Conservation (phyloP, 2,888 invertebrate species). For the Chloroclystis v-ata region DNA sequence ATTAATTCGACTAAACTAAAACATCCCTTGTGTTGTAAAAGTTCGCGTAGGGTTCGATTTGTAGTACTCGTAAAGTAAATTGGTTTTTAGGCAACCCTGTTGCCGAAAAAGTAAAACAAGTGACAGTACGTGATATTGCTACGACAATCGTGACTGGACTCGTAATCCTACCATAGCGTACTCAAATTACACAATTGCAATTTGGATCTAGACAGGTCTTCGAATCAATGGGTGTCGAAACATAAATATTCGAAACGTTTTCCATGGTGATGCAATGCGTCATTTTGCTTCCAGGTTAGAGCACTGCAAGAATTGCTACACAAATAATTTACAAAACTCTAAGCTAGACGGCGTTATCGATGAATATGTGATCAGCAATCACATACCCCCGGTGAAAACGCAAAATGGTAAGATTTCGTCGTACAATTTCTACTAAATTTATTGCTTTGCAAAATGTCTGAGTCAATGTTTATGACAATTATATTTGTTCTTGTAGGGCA, state of each 20-base stretch:
- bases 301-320: slow-evolving; percentile 88
- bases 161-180: slow-evolving; percentile 14
- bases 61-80: slow-evolving; percentile 2
- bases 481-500: no score
- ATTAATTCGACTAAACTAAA: slow-evolving; percentile 7
- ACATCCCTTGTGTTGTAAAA: slow-evolving; percentile 10
- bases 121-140: slow-evolving; percentile 16
- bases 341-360: slow-evolving; percentile 68
- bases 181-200: slow-evolving; percentile 20
- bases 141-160: slow-evolving; percentile 25
- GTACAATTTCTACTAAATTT: no score
- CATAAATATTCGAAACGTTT: slow-evolving; percentile 2
- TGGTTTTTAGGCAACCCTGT: slow-evolving; percentile 8
- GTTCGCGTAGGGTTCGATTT: slow-evolving; percentile 1
- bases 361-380: slow-evolving; percentile 74
- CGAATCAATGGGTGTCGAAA: slow-evolving; percentile 13
- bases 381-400: slow-evolving; percentile 64
- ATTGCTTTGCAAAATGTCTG: no score
- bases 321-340: slow-evolving; percentile 81
- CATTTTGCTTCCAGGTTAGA: slow-evolving; percentile 68
- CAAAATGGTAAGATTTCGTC: slow-evolving; percentile 63
- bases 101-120: slow-evolving; percentile 20
- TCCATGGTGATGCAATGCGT: slow-evolving; percentile 7
- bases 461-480: no score
- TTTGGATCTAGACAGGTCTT: slow-evolving; percentile 19